A percentile compares a stretch with the other conserved stretches of the same genome.
These are phyloP conservation scores for Agyllia agylla DNA, from an alignment of 2,888 invertebrate genomes.

Conservation along the genomic window DNA sequence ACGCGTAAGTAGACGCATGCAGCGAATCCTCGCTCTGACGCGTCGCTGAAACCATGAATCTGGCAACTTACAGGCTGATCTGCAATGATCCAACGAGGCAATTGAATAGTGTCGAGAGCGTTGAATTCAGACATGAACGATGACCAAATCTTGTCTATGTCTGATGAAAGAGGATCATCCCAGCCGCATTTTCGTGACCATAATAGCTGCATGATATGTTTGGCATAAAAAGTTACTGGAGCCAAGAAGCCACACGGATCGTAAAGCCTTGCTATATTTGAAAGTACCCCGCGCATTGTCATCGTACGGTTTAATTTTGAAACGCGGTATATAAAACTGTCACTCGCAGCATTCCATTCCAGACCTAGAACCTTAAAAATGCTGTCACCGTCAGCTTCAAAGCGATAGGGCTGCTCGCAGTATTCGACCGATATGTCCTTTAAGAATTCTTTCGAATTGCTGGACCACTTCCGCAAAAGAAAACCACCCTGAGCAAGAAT, in stretches of 20 bases:
- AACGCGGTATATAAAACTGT: slow-evolving; percentile 11
- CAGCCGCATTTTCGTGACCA: slow-evolving; percentile 1
- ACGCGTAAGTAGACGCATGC: slow-evolving; percentile 36
- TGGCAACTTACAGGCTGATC: not conserved
- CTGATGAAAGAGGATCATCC: slow-evolving; percentile 10
- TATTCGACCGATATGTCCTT: not conserved
- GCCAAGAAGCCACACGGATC: slow-evolving; percentile 61
- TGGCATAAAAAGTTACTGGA: slow-evolving; percentile 34
- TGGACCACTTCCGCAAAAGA: slow-evolving; percentile 16
- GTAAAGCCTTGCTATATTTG: slow-evolving; percentile 53
- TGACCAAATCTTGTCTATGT: not conserved
- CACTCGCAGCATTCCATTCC: not conserved
- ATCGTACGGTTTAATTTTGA: not conserved
- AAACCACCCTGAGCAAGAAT: slow-evolving; percentile 1
- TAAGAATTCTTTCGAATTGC: not conserved
- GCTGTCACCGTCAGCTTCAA: not conserved
- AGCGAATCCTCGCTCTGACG: slow-evolving; percentile 41
- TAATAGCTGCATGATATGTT: slow-evolving; percentile 3
- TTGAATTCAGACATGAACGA: not conserved
- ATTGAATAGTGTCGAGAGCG: not conserved
- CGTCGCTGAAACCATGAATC: slow-evolving; percentile 52
- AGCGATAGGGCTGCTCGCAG: slow-evolving; percentile 4
- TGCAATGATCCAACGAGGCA: slow-evolving; percentile 11
- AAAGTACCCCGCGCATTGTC: slow-evolving; percentile 8
- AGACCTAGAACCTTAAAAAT: slow-evolving; percentile 5